These are phyloP conservation scores for Thymelicus sylvestris DNA, from an alignment of 2,888 invertebrate species.

Conservation along the genomic window DNA sequence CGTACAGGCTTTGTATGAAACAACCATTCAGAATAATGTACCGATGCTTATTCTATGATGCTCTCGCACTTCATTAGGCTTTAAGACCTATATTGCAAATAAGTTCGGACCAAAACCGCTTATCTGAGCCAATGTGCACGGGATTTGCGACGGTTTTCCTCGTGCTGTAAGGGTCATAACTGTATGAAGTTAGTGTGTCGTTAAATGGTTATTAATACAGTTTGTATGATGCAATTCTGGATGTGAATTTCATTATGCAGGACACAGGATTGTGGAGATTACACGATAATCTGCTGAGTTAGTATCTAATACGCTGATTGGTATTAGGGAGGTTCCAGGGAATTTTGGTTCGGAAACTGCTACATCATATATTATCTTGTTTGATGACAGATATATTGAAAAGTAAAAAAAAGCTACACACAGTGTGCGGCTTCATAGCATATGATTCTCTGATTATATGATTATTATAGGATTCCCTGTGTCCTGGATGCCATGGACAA, in stretches of 20 bases:
- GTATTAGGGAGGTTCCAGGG: conserved; percentile 1
- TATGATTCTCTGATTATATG: too few relatives aligned
- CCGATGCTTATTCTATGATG: conserved; percentile 30
- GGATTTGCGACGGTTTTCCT: neutral
- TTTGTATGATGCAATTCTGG: conserved; percentile 31
- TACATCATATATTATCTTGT: too few relatives aligned
- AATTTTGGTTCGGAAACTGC: too few relatives aligned
- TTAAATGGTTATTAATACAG: conserved; percentile 28
- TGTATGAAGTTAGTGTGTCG: neutral
- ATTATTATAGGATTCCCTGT: too few relatives aligned
- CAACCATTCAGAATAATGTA: conserved; percentile 14
- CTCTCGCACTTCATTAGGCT: conserved; percentile 34
- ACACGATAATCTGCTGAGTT: conserved; percentile 27
- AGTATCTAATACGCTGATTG: conserved; percentile 27
- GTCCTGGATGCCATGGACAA: too few relatives aligned
- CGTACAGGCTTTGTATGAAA: neutral
- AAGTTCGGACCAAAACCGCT: conserved; percentile 3
- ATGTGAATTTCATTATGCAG: conserved; percentile 38
- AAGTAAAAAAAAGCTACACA: too few relatives aligned
- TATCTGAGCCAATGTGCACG: neutral
- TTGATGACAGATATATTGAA: too few relatives aligned
- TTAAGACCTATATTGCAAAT: conserved; percentile 31
- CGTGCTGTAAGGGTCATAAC: neutral
- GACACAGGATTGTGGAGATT: conserved; percentile 36
- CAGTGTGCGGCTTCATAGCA: too few relatives aligned